Percentiles rank a stretch among this genome's conserved stretches.
phyloP scores from a whole-genome alignment of 2,113 vertebrate genomes.

The Neogale vison region DNA sequence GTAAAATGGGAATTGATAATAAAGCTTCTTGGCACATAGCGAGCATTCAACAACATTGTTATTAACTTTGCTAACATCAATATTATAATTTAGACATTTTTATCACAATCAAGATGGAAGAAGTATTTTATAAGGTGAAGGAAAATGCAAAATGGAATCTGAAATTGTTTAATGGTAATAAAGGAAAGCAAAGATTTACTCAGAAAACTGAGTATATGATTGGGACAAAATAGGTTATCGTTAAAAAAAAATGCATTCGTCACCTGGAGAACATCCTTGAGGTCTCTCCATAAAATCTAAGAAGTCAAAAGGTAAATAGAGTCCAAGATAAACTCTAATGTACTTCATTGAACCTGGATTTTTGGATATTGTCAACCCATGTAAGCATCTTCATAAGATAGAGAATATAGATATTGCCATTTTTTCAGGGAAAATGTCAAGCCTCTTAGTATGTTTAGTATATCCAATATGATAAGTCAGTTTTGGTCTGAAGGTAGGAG shows the following conservation, averaged over 20 bases:
- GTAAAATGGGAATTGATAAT: background rate
- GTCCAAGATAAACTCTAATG: background rate
- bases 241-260: background rate
- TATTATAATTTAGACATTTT: background rate
- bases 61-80: background rate
- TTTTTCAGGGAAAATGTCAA: background rate
- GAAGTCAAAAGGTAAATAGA: background rate
- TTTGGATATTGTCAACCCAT: background rate
- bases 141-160: background rate
- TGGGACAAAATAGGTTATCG: background rate
- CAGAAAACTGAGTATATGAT: background rate
- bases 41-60: background rate
- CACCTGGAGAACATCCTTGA: background rate
- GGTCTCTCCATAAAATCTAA: background rate
- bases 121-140: background rate
- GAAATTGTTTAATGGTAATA: background rate
- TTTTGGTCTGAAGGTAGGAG: accelerated
- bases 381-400: background rate
- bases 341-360: background rate
- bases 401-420: background rate
- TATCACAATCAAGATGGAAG: background rate
- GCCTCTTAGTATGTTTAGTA: background rate
- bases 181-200: background rate
- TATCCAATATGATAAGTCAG: background rate
- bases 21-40: background rate